Base-by-base conservation (phyloP, 2,888 invertebrate species). In the Strigamia maritima region DNA sequence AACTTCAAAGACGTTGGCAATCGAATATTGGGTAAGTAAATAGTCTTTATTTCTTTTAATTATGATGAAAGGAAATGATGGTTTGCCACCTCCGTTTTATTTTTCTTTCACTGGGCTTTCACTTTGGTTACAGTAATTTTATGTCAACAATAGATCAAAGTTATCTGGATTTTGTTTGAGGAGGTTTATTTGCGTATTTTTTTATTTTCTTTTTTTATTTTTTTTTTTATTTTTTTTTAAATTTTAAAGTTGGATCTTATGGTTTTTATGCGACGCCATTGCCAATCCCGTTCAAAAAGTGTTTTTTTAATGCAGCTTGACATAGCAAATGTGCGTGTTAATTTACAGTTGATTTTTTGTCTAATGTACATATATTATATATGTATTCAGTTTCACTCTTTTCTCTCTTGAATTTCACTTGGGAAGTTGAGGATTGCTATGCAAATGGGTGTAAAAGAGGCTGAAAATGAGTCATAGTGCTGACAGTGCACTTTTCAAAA, bases 391-490 rank as follows among this genome's bases (percentile, higher is more conserved):
- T 54, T 54, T 54, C 54, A 12, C 26, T 70, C 28, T n/a, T 70
- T 70, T 65, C 70, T 28, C 70, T 26, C 70, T 70, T 26, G 26
- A 70, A 70, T 70, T 70, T 70, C 70, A 70, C 70, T 70, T 70
- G 70, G 70, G 70, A 70, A 70, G 28, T 70, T 70, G 26, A 70
- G 70, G 28, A 70, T 70, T 70, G 70, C 70, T 70, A 26, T 70
- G 70, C 70, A 70, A 70, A 70, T 70, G 70, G 70, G 28, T 70
- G 70, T 70, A 70, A 70, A 70, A 70, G 70, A 70, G 70, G 70
- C 70, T 70, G 70, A 70, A n/a, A 70, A 70, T 70, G 70, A 70
- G 70, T 70, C 70, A 70, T 70, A 70, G 70, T 70, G 70, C 70
- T 70, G 70, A 70, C 70, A 70, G 70, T 70, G 70, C 70, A 70